These are phyloP conservation scores for Anguilla japonica DNA, from an alignment of 2,113 vertebrate genomes.

Conservation along the genomic window DNA sequence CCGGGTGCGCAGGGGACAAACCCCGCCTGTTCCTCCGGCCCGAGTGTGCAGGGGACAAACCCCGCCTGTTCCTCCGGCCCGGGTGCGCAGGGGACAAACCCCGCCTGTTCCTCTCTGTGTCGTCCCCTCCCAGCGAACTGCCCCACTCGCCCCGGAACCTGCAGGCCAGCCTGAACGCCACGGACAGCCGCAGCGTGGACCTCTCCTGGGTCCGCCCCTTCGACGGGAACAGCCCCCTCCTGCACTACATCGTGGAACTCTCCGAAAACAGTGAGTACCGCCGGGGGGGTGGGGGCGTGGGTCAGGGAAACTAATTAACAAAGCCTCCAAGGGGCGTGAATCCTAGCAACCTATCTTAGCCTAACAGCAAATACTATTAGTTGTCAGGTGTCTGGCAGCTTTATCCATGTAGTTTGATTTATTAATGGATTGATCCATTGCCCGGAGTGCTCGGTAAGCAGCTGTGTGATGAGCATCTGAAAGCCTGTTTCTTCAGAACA, in stretches of 20 bases:
- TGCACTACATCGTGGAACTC: conserved; percentile 87
- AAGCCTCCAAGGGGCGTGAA: not conserved
- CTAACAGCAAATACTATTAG: not conserved
- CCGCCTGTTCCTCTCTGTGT: too few species aligned
- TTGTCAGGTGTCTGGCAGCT: not conserved
- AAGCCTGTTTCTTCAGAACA: not conserved
- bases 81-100: too few species aligned
- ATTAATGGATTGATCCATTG: not conserved
- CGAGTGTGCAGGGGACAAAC: too few species aligned
- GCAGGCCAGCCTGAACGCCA: conserved; percentile 76
- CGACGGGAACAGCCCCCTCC: conserved; percentile 91
- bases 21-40: too few species aligned
- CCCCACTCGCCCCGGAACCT: conserved; percentile 93
- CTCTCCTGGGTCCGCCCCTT: conserved; percentile 94
- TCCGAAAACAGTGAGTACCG: conserved; percentile 89
- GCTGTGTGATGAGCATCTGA: not conserved
- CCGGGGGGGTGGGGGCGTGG: not conserved
- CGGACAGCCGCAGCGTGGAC: conserved; percentile 74
- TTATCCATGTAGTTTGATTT: not conserved
- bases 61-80: too few species aligned
- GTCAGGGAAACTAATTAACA: not conserved
- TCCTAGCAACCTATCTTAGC: not conserved
- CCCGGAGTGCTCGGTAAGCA: not conserved
- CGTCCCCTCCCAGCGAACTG: conserved; percentile 74
- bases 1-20: too few species aligned